Evolutionary conservation across 1,140 invertebrate genomes (phyloP), one percentile per base, ranked within the genome.

Genomic region (Papilio helenus): DNA sequence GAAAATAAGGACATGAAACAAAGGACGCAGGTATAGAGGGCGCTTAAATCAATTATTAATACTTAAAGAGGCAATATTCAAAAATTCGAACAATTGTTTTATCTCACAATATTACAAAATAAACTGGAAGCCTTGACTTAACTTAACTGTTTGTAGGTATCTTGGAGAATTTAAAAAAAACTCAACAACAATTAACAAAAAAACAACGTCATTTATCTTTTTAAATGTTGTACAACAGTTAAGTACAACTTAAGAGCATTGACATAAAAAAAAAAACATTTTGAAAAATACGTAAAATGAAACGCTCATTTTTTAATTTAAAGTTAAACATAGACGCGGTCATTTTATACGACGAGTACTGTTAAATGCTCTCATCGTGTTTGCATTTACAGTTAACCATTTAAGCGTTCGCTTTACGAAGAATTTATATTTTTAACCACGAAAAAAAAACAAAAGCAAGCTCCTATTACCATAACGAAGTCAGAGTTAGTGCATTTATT

Each of bases 271-370:
- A 61, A 34, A 61, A 61, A 61, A 29, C 23, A 29, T 61, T 26
- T 61, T 23, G n/a, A 61, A 61, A 26, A 26, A 61, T 34, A 34
- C 23, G 58, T 61, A 14, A 61, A 61, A 61, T 18, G 58, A 61
- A 61, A 61, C 58, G 58, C 58, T 61, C 23, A 61, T 61, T 61
- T 61, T 46, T 61, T 26, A 61, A 61, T 61, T 61, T 61, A 14
- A 61, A 61, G 23, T 61, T 61, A 61, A 61, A 61, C 58, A 61
- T 61, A 61, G 58, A 61, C 58, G 58, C 58, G 58, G 58, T 61
- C 58, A 61, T 26, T 61, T 61, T 61, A 61, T 58, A 58, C 58
- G 4, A 58, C 55, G 23, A 61, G 58, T 23, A 61, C 58, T 61
- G 58, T 61, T 61, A 61, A 61, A 61, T 61, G 58, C 58, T 61